These are phyloP conservation scores for Drosophila kokeensis DNA, from an alignment of 2,888 invertebrate genomes.

Conservation along the genomic window DNA sequence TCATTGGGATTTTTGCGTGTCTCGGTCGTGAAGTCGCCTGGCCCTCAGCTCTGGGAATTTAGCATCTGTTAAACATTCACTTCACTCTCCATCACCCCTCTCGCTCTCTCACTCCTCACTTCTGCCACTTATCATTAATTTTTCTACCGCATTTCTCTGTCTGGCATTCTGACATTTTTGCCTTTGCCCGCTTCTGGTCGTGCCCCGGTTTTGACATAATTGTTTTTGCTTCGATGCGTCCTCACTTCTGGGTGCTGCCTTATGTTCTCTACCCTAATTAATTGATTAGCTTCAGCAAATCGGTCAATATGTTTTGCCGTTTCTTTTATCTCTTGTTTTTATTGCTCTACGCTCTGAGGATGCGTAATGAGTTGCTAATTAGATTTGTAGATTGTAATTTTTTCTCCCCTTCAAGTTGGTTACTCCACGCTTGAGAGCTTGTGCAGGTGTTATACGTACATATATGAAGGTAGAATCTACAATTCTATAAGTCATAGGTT, in stretches of 20 bases:
- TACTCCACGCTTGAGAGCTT: constrained; percentile 27
- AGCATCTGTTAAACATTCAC: constrained; percentile 57
- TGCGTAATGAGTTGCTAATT: constrained; percentile 83
- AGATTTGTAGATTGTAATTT: constrained; percentile 74
- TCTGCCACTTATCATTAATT: constrained; percentile 78
- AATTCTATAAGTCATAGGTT: constrained; percentile 16
- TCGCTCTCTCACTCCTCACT: constrained; percentile 17
- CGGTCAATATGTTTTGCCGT: constrained; percentile 81
- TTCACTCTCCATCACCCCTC: constrained; percentile 9
- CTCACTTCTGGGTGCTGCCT: constrained; percentile 14
- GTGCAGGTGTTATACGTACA: constrained; percentile 32
- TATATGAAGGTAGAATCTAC: not conserved
- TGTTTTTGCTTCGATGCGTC: constrained; percentile 63
- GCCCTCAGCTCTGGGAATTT: constrained; percentile 52
- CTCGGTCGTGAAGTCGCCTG: constrained; percentile 67
- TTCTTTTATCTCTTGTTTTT: constrained; percentile 54
- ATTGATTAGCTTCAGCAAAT: constrained; percentile 85
- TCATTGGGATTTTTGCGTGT: constrained; percentile 74
- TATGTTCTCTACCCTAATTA: constrained; percentile 76
- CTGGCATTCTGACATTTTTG: constrained; percentile 82
- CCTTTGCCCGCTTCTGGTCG: constrained; percentile 52
- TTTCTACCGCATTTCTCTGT: constrained; percentile 68
- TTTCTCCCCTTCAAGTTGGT: constrained; percentile 32
- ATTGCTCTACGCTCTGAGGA: constrained; percentile 40
- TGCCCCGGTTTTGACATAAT: constrained; percentile 69